Percentiles rank a stretch among this genome's conserved stretches.
Conservation (phyloP, 2,888 invertebrate species). For the Galeopsomyia nigrocyanea region DNA sequence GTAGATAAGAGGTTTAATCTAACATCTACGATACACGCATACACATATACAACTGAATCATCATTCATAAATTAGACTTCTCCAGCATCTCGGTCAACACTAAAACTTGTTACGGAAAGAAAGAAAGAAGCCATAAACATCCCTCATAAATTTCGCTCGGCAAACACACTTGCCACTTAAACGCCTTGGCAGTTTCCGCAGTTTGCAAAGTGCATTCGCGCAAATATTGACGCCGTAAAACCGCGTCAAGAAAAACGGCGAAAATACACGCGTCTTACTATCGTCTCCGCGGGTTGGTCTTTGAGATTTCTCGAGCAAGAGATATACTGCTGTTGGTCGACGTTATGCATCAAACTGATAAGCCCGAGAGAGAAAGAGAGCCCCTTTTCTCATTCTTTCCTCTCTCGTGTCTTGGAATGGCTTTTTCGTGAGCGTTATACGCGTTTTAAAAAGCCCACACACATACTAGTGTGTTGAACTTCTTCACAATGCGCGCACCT, state of each 20-base stretch:
- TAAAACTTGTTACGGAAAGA: no score
- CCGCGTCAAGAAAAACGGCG: background rate
- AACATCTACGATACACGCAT: no score
- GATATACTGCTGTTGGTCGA: background rate
- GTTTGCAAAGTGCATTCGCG: conserved; percentile 8
- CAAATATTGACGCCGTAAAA: conserved; percentile 35
- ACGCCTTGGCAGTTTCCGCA: conserved; percentile 7
- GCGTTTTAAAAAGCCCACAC: conserved; percentile 21
- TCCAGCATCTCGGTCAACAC: no score
- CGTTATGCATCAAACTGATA: conserved; percentile 33
- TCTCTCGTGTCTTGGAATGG: conserved; percentile 3
- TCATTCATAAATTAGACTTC: no score
- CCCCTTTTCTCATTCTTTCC: conserved; percentile 24
- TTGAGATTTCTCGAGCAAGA: conserved; percentile 25
- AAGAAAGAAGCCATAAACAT: no score
- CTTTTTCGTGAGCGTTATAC: background rate
- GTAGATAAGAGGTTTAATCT: no score
- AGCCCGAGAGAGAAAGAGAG: conserved; percentile 9
- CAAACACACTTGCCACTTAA: no score
- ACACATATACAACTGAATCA: no score
- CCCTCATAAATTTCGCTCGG: no score
- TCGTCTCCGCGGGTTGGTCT: conserved; percentile 8
- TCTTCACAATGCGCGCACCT: conserved; percentile 2
- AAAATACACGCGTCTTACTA: background rate
- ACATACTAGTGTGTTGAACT: conserved; percentile 7